Evolutionary conservation across 2,113 vertebrate species (phyloP).

Genomic region (Thunnus maccoyii): DNA sequence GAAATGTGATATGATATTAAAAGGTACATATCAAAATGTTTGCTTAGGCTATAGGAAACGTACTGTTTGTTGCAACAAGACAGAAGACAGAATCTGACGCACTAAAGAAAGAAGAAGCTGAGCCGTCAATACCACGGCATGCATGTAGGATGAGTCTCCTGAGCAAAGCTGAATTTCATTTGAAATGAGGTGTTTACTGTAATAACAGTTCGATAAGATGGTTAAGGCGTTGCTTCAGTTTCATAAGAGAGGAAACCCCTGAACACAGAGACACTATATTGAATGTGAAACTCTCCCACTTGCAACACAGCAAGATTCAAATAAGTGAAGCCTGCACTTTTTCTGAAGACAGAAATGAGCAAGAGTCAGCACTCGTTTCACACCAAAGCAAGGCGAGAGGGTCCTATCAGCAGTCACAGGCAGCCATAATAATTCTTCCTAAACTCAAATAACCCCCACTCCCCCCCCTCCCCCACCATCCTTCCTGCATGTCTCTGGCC

Average conservation of each 20-base stretch:
- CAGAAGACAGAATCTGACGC: neutral
- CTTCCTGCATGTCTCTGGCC: neutral
- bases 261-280: neutral
- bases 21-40: neutral
- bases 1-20: neutral
- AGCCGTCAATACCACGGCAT: neutral
- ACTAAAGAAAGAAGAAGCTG: neutral
- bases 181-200: neutral
- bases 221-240: neutral
- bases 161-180: neutral
- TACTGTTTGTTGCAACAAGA: neutral
- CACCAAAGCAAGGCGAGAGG: neutral
- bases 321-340: conserved; percentile 24
- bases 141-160: neutral
- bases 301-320: conserved; percentile 28
- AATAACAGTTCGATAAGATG: neutral
- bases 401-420: neutral
- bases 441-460: neutral
- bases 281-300: neutral
- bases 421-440: neutral
- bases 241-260: neutral
- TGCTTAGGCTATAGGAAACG: neutral
- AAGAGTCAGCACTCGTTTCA: conserved; percentile 30
- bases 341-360: neutral
- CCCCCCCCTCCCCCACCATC: no score